Conservation (phyloP, 2,888 invertebrate genomes). For the Phalera bucephala region DNA sequence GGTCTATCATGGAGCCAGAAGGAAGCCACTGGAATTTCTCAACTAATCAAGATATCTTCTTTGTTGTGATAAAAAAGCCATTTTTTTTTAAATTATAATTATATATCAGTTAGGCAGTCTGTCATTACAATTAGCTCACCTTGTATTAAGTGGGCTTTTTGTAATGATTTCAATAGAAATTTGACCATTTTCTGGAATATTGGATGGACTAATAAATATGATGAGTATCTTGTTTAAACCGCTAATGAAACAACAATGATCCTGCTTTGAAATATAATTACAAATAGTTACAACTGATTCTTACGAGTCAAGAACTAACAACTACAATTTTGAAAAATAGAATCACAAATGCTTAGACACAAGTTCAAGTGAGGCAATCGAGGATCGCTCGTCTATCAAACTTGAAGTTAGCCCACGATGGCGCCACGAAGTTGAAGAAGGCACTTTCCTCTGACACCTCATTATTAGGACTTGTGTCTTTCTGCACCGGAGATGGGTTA, state of each 20-base stretch:
- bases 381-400: constrained; percentile 84
- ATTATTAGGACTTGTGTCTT: constrained; percentile 42
- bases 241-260: not conserved
- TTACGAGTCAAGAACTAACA: not conserved
- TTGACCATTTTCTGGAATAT: too few species aligned
- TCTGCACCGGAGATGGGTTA: constrained; percentile 53
- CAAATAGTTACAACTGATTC: not conserved
- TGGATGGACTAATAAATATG: too few species aligned
- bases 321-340: not conserved
- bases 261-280: not conserved
- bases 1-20: too few species aligned
- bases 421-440: constrained; percentile 78
- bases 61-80: too few species aligned
- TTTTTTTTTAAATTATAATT: too few species aligned
- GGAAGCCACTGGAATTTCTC: too few species aligned
- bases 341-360: not conserved
- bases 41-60: too few species aligned
- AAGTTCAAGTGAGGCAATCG: constrained; percentile 65
- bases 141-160: too few species aligned
- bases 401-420: constrained; percentile 86
- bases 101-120: too few species aligned
- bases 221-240: too few species aligned
- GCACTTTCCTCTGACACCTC: constrained; percentile 34
- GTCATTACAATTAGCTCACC: too few species aligned
- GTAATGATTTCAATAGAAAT: too few species aligned